Evolutionary conservation across 2,797 vertebrate genomes (phyloP).

Genomic region (Cetoscarus ocellatus): DNA sequence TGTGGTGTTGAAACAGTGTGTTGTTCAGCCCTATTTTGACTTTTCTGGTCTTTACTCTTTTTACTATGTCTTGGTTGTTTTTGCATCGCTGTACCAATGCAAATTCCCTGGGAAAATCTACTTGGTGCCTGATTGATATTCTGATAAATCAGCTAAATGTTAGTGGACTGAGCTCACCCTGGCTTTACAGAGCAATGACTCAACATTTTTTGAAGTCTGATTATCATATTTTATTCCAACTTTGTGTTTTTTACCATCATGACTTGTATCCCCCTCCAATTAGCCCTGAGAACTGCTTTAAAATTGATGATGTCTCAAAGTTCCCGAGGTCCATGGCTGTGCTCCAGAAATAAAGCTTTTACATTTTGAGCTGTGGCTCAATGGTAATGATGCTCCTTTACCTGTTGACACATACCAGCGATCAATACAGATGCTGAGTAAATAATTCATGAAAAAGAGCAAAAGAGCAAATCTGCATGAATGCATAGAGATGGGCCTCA

Average conservation of each 20-base stretch:
- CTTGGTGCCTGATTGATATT: background rate
- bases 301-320: conserved; percentile 52
- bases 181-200: conserved; percentile 28
- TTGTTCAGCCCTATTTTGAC: no score
- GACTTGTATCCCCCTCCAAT: conserved; percentile 54
- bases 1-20: no score
- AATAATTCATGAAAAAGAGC: conserved; percentile 80
- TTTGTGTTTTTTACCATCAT: conserved; percentile 48
- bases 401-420: conserved; percentile 63
- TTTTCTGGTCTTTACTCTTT: no score
- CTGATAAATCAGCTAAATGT: conserved; percentile 12
- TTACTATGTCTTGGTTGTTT: background rate
- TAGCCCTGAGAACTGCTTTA: conserved; percentile 60
- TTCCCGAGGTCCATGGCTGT: conserved; percentile 29
- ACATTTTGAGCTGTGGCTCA: conserved; percentile 65
- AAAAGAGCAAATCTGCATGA: conserved; percentile 67
- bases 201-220: conserved; percentile 27
- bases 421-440: conserved; percentile 68
- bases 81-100: background rate
- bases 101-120: background rate
- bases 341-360: conserved; percentile 44
- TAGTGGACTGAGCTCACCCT: conserved; percentile 13
- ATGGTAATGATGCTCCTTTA: conserved; percentile 66
- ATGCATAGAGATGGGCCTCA: conserved; percentile 43
- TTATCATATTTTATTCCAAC: conserved; percentile 49